Evolutionary conservation across 2,113 vertebrate genomes (phyloP).

Genomic region (Vicugna pacos): DNA sequence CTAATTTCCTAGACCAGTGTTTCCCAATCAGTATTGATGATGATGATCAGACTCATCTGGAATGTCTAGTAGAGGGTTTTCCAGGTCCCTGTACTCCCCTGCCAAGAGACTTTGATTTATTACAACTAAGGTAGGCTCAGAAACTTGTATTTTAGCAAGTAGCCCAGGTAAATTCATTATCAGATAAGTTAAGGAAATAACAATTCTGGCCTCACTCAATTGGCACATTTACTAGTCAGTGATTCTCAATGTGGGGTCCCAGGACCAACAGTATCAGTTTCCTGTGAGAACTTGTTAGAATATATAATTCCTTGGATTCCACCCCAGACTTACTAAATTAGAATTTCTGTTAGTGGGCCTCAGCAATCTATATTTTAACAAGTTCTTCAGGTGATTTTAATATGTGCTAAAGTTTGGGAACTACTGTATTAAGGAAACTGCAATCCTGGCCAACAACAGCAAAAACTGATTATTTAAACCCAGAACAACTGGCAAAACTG

Average conservation of each 20-base stretch:
- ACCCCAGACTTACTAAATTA: neutral
- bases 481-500: neutral
- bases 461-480: neutral
- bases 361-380: neutral
- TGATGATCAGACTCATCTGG: neutral
- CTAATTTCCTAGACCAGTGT: neutral
- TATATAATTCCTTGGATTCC: neutral
- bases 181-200: neutral
- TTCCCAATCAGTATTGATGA: slow-evolving; percentile 17
- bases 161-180: neutral
- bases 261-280: neutral
- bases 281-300: slow-evolving; percentile 1
- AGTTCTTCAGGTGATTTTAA: neutral
- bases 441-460: neutral
- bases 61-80: neutral
- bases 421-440: neutral
- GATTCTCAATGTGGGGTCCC: neutral
- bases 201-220: neutral
- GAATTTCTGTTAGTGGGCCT: neutral
- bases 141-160: neutral
- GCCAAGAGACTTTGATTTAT: neutral
- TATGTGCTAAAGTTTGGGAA: neutral
- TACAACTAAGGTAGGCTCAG: neutral
- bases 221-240: neutral
- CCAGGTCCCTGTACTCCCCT: neutral